These are phyloP conservation scores for Drosophila diplacantha DNA, from an alignment of 2,888 invertebrate genomes.

Conservation along the genomic window DNA sequence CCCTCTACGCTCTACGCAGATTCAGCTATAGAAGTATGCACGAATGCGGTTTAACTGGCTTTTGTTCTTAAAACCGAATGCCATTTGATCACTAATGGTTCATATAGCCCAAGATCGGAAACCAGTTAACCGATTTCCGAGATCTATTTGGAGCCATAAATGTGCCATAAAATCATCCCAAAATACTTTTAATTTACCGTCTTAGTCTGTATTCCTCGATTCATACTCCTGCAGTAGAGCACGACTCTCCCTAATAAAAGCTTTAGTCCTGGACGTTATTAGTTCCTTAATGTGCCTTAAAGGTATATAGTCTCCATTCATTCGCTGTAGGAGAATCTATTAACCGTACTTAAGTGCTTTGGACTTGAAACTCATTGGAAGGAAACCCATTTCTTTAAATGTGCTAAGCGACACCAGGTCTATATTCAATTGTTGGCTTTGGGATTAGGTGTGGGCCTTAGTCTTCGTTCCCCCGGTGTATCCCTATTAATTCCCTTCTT, in stretches of 20 bases:
- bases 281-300: not conserved
- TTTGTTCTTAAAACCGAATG: conserved; percentile 3
- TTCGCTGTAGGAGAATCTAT: not conserved
- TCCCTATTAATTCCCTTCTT: not conserved
- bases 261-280: not conserved
- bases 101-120: conserved; percentile 11
- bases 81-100: conserved; percentile 3
- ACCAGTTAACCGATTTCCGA: conserved; percentile 9
- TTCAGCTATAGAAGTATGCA: conserved; percentile 7
- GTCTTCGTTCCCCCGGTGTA: not conserved
- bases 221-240: not conserved
- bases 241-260: not conserved
- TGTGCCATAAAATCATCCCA: not conserved
- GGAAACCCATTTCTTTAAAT: conserved; percentile 2
- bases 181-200: not conserved
- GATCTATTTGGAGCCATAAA: not conserved
- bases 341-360: conserved; percentile 8
- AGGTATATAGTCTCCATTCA: not conserved
- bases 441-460: not conserved
- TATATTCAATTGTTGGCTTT: conserved; percentile 32
- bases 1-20: conserved; percentile 24
- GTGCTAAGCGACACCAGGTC: conserved; percentile 36
- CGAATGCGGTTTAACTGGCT: conserved; percentile 33
- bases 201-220: not conserved
- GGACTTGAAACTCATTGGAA: conserved; percentile 1